Evolutionary conservation across 2,113 vertebrate genomes (phyloP), one percentile per base, ranked within the genome.

Genomic region (Astur gentilis): DNA sequence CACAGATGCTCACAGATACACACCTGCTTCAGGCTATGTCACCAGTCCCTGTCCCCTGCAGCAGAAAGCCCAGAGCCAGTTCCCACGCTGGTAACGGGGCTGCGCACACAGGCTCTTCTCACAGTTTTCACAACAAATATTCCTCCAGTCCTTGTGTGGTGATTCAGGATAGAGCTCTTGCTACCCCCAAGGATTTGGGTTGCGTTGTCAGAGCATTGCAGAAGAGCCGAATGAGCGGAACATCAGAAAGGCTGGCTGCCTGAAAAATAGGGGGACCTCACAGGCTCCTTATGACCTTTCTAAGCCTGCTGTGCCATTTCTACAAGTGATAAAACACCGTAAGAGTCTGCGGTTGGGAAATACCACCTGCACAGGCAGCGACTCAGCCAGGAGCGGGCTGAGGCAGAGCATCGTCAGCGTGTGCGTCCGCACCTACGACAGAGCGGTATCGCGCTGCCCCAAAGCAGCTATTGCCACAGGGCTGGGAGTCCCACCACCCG

Each of bases 351-450:
- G 38, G 27, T 11, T 23, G 26, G 52, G 19, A 79, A 38, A 26
- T 4, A 9, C 60, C 38, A 34, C 60, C 66, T 38, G 52, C 19
- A 6, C 10, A 7, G 27, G 34, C 70, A 67, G 76, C 29, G 3
- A 4, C 44, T 57, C 34, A 6, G 32, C 10, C 38, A 31, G 65
- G 36, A 44, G 15, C 2, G 34, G 50, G 57, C 60, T 9, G 32
- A n/a, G 66, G 25, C n/a, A 64, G 40, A 23, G 25, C 42, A 25
- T 6, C n/a, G 16, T 5, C 34, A 7, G n/a, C 6, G 2, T 14
- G 31, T 10, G 25, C 6, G 1, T 23, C 5, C 10, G 2, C 49
- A 27, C 13, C 29, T 9, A 13, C 6, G 3, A 7, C 49, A 29
- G 10, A 13, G 45, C 10, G 3, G 50, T 17, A 1, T 45, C 7